These are phyloP conservation scores for Aurelia aurita complex sp. Pacific DNA, from an alignment of 30 jellyfish, hydroid and myxozoan species.

Conservation along the genomic window DNA sequence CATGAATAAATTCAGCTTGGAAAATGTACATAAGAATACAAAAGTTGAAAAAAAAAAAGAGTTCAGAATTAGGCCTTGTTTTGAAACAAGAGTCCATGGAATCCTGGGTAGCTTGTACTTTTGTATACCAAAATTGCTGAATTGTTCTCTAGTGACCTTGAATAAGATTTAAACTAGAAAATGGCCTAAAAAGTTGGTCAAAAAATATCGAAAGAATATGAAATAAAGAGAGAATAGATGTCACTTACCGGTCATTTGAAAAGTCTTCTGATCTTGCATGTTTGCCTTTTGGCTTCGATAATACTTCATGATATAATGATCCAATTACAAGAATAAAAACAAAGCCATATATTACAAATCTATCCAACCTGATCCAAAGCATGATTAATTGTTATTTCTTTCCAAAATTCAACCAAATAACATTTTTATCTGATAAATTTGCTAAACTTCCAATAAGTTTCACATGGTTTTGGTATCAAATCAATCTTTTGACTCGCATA, in stretches of 20 bases:
- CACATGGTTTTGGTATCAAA: neutral
- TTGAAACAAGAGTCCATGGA: no score
- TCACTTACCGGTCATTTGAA: constrained; percentile 20
- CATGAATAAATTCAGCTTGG: no score
- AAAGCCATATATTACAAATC: neutral
- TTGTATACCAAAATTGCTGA: neutral
- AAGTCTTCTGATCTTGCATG: constrained; percentile 23
- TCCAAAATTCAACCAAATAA: neutral
- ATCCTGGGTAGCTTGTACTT: no score
- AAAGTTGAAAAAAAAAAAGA: no score
- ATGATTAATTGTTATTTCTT: neutral
- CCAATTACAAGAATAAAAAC: constrained; percentile 13
- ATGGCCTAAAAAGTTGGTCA: neutral
- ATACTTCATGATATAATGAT: constrained; percentile 16
- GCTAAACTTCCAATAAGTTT: neutral
- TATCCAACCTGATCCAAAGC: neutral
- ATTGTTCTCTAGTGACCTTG: neutral
- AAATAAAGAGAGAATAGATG: neutral
- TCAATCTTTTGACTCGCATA: neutral
- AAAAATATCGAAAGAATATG: neutral
- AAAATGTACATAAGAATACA: no score
- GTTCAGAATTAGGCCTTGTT: no score
- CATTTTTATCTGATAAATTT: neutral
- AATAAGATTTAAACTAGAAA: neutral
- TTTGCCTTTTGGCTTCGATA: constrained; percentile 30